Evolutionary conservation across 2,113 vertebrate genomes (phyloP), one percentile per base, ranked within the genome.

Genomic region (Sclerurus mexicanus): DNA sequence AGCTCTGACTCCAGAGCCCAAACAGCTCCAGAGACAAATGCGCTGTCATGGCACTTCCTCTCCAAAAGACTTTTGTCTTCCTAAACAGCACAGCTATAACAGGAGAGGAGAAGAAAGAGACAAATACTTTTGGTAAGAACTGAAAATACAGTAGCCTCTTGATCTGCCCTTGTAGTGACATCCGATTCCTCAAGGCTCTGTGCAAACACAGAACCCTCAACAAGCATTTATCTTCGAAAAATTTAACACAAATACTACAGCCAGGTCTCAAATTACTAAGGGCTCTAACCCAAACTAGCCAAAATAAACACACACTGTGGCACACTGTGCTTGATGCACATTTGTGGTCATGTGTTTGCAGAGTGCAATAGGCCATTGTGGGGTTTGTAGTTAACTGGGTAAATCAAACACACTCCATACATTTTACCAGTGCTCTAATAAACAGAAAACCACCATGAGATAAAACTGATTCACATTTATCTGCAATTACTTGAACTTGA

Each of bases 281-380:
- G 75, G 52, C 39, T 52, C 56, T 49, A 75, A 74, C 25, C 40
- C 75, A 71, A 89, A 53, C 74, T 42, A 93, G 69, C 52, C 64
- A 86, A 92, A 93, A 94, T 21, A 96, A 96, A 95, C 55, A 93
- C n/a, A 67, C 16, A 14, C 6, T 28, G 91, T 64, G 64, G 69
- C 35, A 86, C 27, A 16, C n/a, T 42, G 39, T 31, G 52, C 76
- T 84, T 53, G 75, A 84, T 69, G 53, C 39, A 47, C 27, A 37
- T 16, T 79, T 80, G 62, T 5, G 89, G 81, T 66, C 74, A 25
- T 27, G 19, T n/a, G 46, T 71, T 30, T 74, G 63, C 75, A 71
- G 30, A 89, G 77, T 0, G 4, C 53, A 96, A 25, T 1, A 73
- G 63, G 40, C 31, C 62, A 76, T 12, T 67, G 59, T 2, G 5